Evolutionary conservation across 2,888 invertebrate species (phyloP), one percentile per base, ranked within the genome.

Genomic region (Branchellion lobata): DNA sequence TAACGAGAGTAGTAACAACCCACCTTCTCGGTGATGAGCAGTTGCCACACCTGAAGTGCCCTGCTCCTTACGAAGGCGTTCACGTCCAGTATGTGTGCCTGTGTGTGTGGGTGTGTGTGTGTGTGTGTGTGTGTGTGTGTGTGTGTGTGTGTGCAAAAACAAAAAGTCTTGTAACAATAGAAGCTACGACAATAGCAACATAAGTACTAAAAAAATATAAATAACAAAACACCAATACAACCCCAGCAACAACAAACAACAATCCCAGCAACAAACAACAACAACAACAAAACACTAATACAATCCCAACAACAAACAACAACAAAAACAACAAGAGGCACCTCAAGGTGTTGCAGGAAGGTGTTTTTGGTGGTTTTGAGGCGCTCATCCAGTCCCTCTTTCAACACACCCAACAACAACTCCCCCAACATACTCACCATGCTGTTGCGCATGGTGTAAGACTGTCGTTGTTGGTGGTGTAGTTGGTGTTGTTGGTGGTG

Each of bases 1-100:
- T 69, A 69, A 69, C 14, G 36, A 34, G 2, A 24, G 73, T 27
- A 40, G 8, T 53, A 69, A 33, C 14, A 69, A 47, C 77, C 24
- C 53, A 82, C 83, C 79, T 83, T 81, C 61, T 80, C 92, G 78
- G 91, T 90, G 84, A 93, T 93, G 80, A 97, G 89, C 72, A 91
- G 90, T 83, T 91, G 90, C 93, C 94, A 94, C 82, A 93, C 91
- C 86, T 94, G 93, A 53, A 96, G 89, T 0, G 91, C 91, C 90
- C 93, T 94, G 33, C 93, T 92, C 33, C 97, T 90, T 0, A 95
- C 95, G 85, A 93, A 92, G 0, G 95, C 93, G 73, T 94, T 92
- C 1, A 90, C 87, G 86, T 98, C 97, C 82, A 92, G 91, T 78
- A 95, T 90, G 86, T 96, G 96, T 61, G 93, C 92, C 84, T 88